A percentile compares a stretch with the other conserved stretches of the same genome.
Evolutionary conservation across 2,797 vertebrate genomes (phyloP).

Genomic region (Adelosebastes latens): DNA sequence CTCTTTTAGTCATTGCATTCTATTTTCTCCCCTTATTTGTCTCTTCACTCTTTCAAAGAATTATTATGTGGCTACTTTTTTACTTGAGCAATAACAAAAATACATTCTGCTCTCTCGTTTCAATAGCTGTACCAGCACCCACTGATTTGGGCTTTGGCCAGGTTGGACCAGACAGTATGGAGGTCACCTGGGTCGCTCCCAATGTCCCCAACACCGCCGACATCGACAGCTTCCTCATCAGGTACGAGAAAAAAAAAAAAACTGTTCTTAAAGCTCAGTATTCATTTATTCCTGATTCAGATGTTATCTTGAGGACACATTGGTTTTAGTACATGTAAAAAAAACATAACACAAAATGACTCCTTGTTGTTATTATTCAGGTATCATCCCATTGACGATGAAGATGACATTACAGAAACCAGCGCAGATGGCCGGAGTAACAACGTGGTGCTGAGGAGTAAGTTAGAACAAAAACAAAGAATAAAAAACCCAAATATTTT

Average conservation of each 20-base stretch:
- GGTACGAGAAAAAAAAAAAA: conserved; percentile 64
- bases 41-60: not conserved
- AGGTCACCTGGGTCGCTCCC: conserved; percentile 90
- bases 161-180: conserved; percentile 87
- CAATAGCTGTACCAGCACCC: conserved; percentile 92
- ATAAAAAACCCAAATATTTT: not conserved
- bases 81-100: not conserved
- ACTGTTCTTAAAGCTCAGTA: not conserved
- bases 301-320: not conserved
- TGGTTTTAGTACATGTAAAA: not conserved
- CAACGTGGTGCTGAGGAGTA: conserved; percentile 88
- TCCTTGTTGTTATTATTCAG: conserved; percentile 66
- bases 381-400: conserved; percentile 91
- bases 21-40: fast-evolving
- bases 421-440: conserved; percentile 82
- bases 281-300: not conserved
- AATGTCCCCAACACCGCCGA: conserved; percentile 84
- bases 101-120: not conserved
- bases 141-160: conserved; percentile 89
- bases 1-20: not conserved
- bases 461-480: conserved; percentile 45
- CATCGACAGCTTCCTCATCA: conserved; percentile 87
- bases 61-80: not conserved
- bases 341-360: not conserved
- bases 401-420: conserved; percentile 89